Evolutionary conservation across 1,140 invertebrate species (phyloP), one percentile per base, ranked within the genome.

Genomic region (Formica selysi): DNA sequence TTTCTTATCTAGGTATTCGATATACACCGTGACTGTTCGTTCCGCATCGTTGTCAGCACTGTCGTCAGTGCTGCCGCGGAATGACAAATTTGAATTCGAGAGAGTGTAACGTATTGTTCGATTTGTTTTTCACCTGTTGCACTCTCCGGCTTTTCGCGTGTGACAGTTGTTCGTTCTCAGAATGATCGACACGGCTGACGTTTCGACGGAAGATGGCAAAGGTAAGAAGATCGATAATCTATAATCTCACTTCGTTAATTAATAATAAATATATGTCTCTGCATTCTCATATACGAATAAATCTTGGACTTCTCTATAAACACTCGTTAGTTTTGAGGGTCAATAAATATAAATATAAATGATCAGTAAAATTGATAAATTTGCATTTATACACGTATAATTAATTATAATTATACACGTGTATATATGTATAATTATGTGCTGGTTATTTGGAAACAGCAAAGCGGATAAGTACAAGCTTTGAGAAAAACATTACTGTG

Each of bases 51-150:
- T 74, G 51, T 26, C 32, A 22, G 19, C 51, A 22, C 54, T 19
- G 76, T 36, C 41, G 36, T 57, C 76, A 32, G 62, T 0, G 29
- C 26, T 81, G 36, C 3, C 44, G 29, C 7, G 7, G 1, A 5
- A 38, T 41, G 74, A 90, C 11, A 71, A 65, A 32, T 90, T 90
- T 90, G 41, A 90, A 87, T 87, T 65, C n/a, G 10, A 32, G 16
- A 36, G n/a, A 85, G 36, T 61, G 10, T 80, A 90, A 90, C 89
- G 89, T 87, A 87, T 38, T 38, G 41, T 6, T 36, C 2, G 32
- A 70, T 44, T 44, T 80, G 76, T 85, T 76, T 79, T 51, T 89
- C 22, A 62, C 51, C 62, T 85, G 76, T 76, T 78, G 57, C 65
- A 78, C 0, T 83, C 44, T 13, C 16, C 22, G 7, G 2, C 10